Evolutionary conservation across 2,797 vertebrate species (phyloP).

Genomic region (Pithecia hirsuta): DNA sequence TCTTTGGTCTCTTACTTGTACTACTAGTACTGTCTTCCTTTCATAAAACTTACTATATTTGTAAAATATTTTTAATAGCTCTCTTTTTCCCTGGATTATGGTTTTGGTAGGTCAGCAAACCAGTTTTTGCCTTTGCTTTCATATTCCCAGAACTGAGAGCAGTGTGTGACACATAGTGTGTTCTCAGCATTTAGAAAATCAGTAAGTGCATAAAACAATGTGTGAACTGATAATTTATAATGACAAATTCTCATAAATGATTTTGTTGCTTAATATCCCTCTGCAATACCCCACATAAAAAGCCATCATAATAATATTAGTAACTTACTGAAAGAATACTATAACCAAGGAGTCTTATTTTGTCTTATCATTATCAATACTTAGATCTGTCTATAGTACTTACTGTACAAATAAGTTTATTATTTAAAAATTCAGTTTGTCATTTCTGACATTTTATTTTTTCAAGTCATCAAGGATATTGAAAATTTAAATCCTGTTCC

Average conservation of each 20-base stretch:
- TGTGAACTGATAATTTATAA: neutral
- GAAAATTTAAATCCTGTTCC: conserved; percentile 7
- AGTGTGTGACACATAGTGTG: neutral
- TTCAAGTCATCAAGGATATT: neutral
- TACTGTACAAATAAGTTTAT: neutral
- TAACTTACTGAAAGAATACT: neutral
- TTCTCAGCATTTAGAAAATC: neutral
- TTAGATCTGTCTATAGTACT: neutral
- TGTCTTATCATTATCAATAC: neutral
- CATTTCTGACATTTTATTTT: neutral
- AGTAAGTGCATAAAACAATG: neutral
- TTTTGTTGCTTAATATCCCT: neutral
- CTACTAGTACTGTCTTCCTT: neutral
- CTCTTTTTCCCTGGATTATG: neutral
- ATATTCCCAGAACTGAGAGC: neutral
- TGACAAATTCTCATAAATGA: neutral
- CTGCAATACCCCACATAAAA: neutral
- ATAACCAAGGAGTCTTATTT: neutral
- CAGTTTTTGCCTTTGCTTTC: neutral
- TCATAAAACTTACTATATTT: neutral
- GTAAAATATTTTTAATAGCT: neutral
- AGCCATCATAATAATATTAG: neutral
- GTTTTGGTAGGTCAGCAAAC: neutral
- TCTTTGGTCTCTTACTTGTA: neutral
- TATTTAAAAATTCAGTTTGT: neutral